Evolutionary conservation across 2,797 vertebrate species (phyloP).

Genomic region (Sarcophilus harrisii): DNA sequence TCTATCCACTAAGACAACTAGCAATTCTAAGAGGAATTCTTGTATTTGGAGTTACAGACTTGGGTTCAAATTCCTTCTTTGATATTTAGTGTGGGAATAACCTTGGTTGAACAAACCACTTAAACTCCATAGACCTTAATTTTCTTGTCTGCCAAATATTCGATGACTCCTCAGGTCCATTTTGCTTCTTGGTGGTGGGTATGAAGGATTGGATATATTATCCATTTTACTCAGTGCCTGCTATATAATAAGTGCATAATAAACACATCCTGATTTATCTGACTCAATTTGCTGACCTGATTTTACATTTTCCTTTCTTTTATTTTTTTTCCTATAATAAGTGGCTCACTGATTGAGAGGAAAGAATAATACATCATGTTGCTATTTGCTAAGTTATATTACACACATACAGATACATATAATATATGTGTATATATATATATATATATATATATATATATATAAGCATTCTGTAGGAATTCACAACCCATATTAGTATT

Average conservation of each 20-base stretch:
- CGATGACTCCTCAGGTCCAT: neutral
- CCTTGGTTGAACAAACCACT: neutral
- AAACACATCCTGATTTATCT: neutral
- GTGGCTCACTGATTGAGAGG: neutral
- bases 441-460: too few relatives aligned
- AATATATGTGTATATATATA: too few relatives aligned
- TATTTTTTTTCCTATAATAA: neutral
- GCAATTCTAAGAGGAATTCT: neutral
- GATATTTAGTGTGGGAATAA: neutral
- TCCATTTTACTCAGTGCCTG: neutral
- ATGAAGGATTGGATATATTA: neutral
- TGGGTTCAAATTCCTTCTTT: neutral
- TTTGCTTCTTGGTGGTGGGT: neutral
- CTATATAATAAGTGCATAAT: neutral
- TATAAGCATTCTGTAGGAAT: neutral
- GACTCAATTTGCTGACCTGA: neutral
- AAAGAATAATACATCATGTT: neutral
- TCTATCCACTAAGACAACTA: neutral
- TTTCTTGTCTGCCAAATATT: slow-evolving; percentile 18
- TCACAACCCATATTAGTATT: neutral
- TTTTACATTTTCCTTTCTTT: neutral
- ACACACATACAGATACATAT: neutral
- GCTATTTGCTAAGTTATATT: too few relatives aligned
- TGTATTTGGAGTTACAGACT: neutral
- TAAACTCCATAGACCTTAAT: neutral